These are phyloP conservation scores for Xylocopa sonorina DNA, from an alignment of 1,140 invertebrate genomes.

Conservation along the genomic window DNA sequence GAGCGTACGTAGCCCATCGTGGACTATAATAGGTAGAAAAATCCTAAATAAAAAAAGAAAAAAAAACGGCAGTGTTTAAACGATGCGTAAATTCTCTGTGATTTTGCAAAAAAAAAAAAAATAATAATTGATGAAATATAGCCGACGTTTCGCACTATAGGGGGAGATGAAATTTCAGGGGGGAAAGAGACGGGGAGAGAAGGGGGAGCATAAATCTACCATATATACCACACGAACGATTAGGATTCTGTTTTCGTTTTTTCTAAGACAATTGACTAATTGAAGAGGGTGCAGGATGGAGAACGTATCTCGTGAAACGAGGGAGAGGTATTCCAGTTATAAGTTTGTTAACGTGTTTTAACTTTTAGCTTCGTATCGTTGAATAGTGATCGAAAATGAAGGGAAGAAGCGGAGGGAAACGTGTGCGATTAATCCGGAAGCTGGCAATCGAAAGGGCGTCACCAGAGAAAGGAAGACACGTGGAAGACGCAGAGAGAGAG, in stretches of 20 bases:
- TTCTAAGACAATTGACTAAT: slow-evolving; percentile 41
- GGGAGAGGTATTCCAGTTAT: slow-evolving; percentile 44
- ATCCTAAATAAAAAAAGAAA: slow-evolving; percentile 2
- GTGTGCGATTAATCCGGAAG: not conserved
- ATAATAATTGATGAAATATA: too few species aligned
- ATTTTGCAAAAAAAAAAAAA: slow-evolving; percentile 54
- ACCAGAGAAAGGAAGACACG: not conserved
- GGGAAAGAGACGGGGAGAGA: not conserved
- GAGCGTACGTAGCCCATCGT: slow-evolving; percentile 58
- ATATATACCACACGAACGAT: slow-evolving; percentile 36
- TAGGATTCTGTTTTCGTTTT: slow-evolving; percentile 44
- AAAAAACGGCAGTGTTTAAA: slow-evolving; percentile 55
- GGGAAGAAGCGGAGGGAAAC: not conserved
- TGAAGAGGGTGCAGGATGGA: not conserved
- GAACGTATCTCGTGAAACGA: slow-evolving; percentile 55
- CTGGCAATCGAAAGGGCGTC: not conserved
- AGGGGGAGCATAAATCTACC: slow-evolving; percentile 3
- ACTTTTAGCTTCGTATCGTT: slow-evolving; percentile 58
- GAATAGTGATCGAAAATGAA: slow-evolving; percentile 11
- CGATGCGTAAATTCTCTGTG: slow-evolving; percentile 66
- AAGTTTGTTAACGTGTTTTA: slow-evolving; percentile 57
- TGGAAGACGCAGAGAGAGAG: not conserved
- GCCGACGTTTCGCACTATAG: slow-evolving; percentile 60
- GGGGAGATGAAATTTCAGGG: not conserved
- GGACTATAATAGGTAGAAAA: slow-evolving; percentile 56